These are phyloP conservation scores for Luffia ferchaultella DNA, from an alignment of 2,888 invertebrate species.

Conservation along the genomic window DNA sequence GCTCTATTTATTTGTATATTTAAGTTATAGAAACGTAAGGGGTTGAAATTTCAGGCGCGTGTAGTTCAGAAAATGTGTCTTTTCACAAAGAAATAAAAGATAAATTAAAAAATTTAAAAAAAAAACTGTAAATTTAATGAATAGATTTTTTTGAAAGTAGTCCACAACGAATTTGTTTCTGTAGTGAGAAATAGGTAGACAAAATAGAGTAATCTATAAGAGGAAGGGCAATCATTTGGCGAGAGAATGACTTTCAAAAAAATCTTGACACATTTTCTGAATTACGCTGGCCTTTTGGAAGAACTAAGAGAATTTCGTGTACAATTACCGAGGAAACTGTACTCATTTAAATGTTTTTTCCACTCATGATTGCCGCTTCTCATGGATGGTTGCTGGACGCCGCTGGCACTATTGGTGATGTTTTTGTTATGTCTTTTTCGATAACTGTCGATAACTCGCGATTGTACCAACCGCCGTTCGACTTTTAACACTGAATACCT, in stretches of 20 bases:
- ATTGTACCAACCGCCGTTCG: slow-evolving; percentile 23
- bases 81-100: slow-evolving; percentile 72
- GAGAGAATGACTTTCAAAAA: slow-evolving; percentile 64
- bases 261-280: slow-evolving; percentile 79
- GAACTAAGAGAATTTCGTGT: not conserved
- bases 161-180: slow-evolving; percentile 54
- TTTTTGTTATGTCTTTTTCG: slow-evolving; percentile 6
- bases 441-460: too few species aligned
- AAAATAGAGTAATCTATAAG: slow-evolving; percentile 28
- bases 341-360: slow-evolving; percentile 62
- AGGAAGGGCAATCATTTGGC: slow-evolving; percentile 60
- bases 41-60: too few species aligned
- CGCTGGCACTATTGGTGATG: slow-evolving; percentile 61
- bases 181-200: slow-evolving; percentile 45
- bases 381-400: slow-evolving; percentile 46
- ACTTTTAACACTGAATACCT: too few species aligned
- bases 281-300: slow-evolving; percentile 45
- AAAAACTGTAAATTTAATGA: slow-evolving; percentile 41
- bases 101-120: too few species aligned
- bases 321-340: slow-evolving; percentile 20
- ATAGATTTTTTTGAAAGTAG: slow-evolving; percentile 71
- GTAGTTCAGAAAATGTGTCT: slow-evolving; percentile 83
- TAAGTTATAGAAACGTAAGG: too few species aligned
- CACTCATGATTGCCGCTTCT: slow-evolving; percentile 67
- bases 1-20: too few species aligned